Evolutionary conservation across 2,888 invertebrate species (phyloP).

Genomic region (Ethmia dodecea): DNA sequence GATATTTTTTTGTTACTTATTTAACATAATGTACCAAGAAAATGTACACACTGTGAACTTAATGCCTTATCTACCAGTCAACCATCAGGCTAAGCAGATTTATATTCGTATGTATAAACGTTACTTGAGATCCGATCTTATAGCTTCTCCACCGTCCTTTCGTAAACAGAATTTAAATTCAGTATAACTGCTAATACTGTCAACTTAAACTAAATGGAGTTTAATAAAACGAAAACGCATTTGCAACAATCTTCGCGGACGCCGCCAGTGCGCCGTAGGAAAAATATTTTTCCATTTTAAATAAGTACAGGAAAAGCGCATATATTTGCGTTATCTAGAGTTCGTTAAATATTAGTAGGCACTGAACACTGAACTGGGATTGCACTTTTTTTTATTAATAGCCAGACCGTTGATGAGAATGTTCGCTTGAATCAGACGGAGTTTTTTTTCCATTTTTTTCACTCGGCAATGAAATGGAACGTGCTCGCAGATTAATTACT

Average conservation of each 20-base stretch:
- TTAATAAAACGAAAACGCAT: constrained; percentile 16
- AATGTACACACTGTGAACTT: no score
- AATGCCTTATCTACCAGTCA: no score
- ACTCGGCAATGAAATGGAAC: constrained; percentile 45
- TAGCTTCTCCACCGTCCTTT: no score
- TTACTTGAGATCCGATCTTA: no score
- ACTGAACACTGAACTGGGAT: constrained; percentile 38
- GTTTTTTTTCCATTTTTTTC: constrained; percentile 39
- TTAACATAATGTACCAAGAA: no score
- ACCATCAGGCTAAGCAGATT: no score
- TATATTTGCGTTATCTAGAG: constrained; percentile 70
- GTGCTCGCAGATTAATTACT: constrained; percentile 23
- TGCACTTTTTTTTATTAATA: constrained; percentile 62
- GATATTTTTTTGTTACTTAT: no score
- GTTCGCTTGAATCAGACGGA: constrained; percentile 32
- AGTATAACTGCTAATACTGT: no score
- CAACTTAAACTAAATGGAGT: no score
- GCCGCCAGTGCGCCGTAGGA: constrained; percentile 45
- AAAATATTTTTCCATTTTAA: constrained; percentile 75
- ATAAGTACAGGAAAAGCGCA: constrained; percentile 63
- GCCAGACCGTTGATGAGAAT: constrained; percentile 44
- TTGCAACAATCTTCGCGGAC: constrained; percentile 23
- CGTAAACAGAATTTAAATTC: no score
- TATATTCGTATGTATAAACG: no score
- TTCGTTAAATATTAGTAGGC: constrained; percentile 69